Conservation (phyloP, 1,140 invertebrate genomes). For the Gonioctena quinquepunctata region DNA sequence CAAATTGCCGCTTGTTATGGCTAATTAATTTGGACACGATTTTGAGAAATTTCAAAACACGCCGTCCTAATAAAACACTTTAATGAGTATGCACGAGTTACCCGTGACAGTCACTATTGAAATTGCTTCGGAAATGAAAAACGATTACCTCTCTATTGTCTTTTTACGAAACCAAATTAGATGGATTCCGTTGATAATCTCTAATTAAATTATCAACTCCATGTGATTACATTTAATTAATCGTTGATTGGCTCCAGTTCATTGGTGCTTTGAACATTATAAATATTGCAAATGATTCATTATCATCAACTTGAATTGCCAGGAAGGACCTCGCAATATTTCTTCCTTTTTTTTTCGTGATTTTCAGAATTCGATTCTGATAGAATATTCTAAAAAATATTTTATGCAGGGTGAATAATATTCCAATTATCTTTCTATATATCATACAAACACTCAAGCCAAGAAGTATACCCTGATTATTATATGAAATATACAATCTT, state of each 20-base stretch:
- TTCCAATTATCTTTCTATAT: too few relatives aligned
- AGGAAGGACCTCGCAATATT: too few relatives aligned
- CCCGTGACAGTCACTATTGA: conserved; percentile 5
- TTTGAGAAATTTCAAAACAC: conserved; percentile 8
- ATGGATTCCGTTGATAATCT: not conserved
- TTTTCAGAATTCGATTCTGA: too few relatives aligned
- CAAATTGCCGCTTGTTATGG: conserved; percentile 1
- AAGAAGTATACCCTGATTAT: too few relatives aligned
- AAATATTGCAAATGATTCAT: too few relatives aligned
- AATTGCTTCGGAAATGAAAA: not conserved
- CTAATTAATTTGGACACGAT: conserved; percentile 14
- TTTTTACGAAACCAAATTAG: conserved; percentile 8
- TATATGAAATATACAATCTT: too few relatives aligned
- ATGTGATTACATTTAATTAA: not conserved
- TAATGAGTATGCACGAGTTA: conserved; percentile 7
- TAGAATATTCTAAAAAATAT: too few relatives aligned
- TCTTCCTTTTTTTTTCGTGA: too few relatives aligned
- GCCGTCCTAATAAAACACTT: conserved; percentile 12
- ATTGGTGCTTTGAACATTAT: too few relatives aligned
- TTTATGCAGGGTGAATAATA: too few relatives aligned
- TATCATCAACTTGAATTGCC: too few relatives aligned
- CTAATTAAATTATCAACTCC: not conserved
- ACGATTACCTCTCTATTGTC: conserved; percentile 6
- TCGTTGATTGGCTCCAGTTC: not conserved
- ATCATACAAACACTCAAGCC: too few relatives aligned